Conservation (phyloP, 2,113 vertebrate species). For the Zootoca vivipara region DNA sequence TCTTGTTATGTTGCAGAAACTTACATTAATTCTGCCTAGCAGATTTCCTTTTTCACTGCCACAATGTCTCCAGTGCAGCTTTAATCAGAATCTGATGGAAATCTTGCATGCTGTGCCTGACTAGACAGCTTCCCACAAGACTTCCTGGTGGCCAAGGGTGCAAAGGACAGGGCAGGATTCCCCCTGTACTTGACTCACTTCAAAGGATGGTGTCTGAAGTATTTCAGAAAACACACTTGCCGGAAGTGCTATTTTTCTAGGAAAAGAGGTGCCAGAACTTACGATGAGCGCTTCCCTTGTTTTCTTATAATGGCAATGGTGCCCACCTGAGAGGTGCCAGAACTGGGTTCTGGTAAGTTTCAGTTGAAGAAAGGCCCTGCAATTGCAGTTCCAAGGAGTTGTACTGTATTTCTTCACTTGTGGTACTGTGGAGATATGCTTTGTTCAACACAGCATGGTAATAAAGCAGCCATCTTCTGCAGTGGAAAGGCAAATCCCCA, state of each 20-base stretch:
- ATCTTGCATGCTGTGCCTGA: neutral
- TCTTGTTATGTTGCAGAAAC: neutral
- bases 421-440: neutral
- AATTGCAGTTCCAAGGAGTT: neutral
- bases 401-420: neutral
- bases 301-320: no score
- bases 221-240: neutral
- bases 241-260: no score
- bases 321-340: no score
- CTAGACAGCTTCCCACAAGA: neutral
- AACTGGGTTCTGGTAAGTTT: no score
- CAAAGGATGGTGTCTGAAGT: neutral
- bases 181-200: neutral
- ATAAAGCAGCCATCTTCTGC: neutral
- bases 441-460: neutral
- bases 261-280: no score
- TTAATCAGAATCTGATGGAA: neutral
- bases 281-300: no score
- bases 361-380: neutral
- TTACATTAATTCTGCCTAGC: neutral
- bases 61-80: neutral
- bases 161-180: neutral
- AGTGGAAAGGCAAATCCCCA: neutral
- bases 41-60: neutral
- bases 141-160: neutral